These are phyloP conservation scores for Brenthis hecate DNA, from an alignment of 2,888 invertebrate genomes.

Conservation along the genomic window DNA sequence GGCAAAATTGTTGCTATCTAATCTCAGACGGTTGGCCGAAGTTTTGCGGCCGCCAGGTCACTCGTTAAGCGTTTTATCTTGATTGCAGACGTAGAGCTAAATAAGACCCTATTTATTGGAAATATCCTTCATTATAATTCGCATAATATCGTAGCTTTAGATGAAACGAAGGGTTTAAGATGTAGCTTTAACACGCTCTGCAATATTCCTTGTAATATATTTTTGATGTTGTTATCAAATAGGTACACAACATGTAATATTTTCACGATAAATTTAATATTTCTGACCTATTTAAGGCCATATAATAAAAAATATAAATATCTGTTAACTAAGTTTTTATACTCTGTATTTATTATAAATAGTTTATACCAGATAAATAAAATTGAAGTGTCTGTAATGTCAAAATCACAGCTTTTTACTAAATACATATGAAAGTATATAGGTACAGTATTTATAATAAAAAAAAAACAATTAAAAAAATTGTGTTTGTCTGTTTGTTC, in stretches of 20 bases:
- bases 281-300: too few species aligned
- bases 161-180: slow-evolving; percentile 4
- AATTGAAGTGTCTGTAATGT: too few species aligned
- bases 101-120: slow-evolving; percentile 31
- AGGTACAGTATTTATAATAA: too few species aligned
- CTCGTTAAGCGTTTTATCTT: slow-evolving; percentile 32
- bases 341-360: too few species aligned
- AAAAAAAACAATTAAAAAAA: too few species aligned
- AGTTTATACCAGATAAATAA: too few species aligned
- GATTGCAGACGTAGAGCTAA: slow-evolving; percentile 32
- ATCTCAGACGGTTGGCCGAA: slow-evolving; percentile 17
- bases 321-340: too few species aligned
- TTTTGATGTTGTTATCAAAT: not conserved
- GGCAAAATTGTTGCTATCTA: slow-evolving; percentile 6
- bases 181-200: slow-evolving; percentile 15
- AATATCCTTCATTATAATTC: slow-evolving; percentile 31
- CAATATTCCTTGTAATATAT: slow-evolving; percentile 1
- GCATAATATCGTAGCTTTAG: slow-evolving; percentile 29
- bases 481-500: too few species aligned
- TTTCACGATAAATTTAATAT: not conserved
- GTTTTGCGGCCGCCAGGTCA: slow-evolving; percentile 16
- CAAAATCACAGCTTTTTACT: too few species aligned
- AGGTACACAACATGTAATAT: slow-evolving; percentile 1
- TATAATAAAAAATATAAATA: too few species aligned
- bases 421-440: too few species aligned